Evolutionary conservation across 2,113 vertebrate species (phyloP).

Genomic region (Poecilia latipinna): DNA sequence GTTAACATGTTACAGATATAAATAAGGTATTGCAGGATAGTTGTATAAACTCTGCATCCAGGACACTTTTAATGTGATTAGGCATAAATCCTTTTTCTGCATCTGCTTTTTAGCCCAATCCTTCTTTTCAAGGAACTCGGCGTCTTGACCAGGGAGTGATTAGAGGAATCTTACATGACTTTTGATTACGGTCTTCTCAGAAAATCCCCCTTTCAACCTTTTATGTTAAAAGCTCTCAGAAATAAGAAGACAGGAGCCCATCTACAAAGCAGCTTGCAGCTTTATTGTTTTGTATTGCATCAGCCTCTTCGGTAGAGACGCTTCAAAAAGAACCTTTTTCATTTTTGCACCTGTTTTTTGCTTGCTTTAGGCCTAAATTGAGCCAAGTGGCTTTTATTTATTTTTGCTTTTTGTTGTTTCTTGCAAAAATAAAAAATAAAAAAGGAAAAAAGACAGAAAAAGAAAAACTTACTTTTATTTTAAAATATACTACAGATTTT

Average conservation of each 20-base stretch:
- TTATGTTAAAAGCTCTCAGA: neutral
- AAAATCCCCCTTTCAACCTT: neutral
- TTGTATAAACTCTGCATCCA: neutral
- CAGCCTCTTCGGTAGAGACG: constrained; percentile 11
- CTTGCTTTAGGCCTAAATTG: neutral
- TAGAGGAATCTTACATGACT: neutral
- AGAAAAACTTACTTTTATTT: neutral
- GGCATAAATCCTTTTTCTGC: neutral
- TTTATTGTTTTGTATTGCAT: constrained; percentile 34
- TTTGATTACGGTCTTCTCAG: neutral
- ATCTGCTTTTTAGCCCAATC: neutral
- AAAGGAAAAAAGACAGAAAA: neutral
- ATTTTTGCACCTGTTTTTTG: constrained; percentile 1
- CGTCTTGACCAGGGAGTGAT: neutral
- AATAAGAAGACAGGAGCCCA: neutral
- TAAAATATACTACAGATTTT: too few species aligned
- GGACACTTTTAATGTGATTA: neutral
- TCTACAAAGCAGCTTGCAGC: constrained; percentile 6
- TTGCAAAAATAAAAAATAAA: too few species aligned
- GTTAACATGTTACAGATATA: neutral
- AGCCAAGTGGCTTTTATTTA: neutral
- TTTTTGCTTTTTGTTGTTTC: neutral
- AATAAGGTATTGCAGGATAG: neutral
- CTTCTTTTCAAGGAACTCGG: neutral
- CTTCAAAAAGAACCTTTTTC: neutral